Evolutionary conservation across 37 sponge, comb jelly and placozoan species (phyloP).

Genomic region (Diacarnus erythraeanus): DNA sequence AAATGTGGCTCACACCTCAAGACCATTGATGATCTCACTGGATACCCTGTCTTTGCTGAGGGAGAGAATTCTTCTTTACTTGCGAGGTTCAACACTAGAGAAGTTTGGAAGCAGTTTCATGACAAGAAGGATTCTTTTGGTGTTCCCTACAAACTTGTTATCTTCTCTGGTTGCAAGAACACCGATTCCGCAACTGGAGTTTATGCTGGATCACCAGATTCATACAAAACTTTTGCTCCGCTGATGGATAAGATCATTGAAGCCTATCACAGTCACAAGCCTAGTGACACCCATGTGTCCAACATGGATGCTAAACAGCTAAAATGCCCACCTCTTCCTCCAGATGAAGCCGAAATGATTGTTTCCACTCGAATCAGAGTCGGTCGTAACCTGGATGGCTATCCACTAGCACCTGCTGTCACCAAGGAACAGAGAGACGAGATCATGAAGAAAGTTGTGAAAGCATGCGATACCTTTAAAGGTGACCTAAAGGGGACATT

Average conservation of each 20-base stretch:
- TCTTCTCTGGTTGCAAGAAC: slow-evolving; percentile 22
- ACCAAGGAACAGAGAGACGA: slow-evolving; percentile 64
- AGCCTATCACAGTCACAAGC: slow-evolving; percentile 64
- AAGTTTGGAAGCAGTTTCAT: slow-evolving; percentile 2
- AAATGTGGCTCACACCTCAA: neutral
- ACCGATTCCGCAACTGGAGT: slow-evolving; percentile 1
- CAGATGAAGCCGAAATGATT: slow-evolving; percentile 34
- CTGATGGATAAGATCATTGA: slow-evolving; percentile 76
- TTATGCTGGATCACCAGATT: slow-evolving; percentile 75
- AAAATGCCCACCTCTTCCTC: slow-evolving; percentile 49
- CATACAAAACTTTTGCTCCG: slow-evolving; percentile 69
- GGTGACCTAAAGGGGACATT: slow-evolving; percentile 70
- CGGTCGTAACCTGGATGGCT: slow-evolving; percentile 67
- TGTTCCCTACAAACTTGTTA: neutral
- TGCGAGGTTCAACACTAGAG: slow-evolving; percentile 3
- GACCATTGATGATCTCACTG: neutral
- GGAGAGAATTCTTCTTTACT: neutral
- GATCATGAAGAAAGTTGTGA: slow-evolving; percentile 54
- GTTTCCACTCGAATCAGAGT: slow-evolving; percentile 67
- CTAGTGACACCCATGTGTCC: slow-evolving; percentile 62
- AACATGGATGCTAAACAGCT: slow-evolving; percentile 72
- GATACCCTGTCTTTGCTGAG: slow-evolving; percentile 9
- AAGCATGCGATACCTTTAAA: slow-evolving; percentile 43
- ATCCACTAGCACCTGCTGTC: slow-evolving; percentile 60
- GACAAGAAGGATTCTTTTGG: slow-evolving; percentile 5